Base-by-base conservation (phyloP, 2,888 invertebrate genomes). In the Calameuta filiformis region DNA sequence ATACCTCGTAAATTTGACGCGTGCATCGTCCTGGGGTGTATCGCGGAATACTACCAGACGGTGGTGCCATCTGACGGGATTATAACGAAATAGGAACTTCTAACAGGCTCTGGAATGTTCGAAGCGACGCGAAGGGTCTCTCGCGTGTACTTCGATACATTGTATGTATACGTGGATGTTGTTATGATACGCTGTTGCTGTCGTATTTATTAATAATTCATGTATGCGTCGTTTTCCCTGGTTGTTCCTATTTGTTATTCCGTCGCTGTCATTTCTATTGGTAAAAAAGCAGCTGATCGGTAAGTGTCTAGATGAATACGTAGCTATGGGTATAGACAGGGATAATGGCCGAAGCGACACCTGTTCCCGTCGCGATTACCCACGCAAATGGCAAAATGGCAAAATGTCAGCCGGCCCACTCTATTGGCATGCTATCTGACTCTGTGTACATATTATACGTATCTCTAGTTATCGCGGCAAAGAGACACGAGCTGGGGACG, bases 391-490 rank as follows among this genome's bases (percentile, higher is more conserved):
- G 71, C 71, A 69, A 30, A 37, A 37, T 37, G 37, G 37, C 37
- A 30, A 71, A 71, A 31, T 71, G 71, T 71, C 71, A 71, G 56
- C 56, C 71, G 31, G 31, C 71, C 71, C 71, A 71, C 71, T 71
- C 71, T 31, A 71, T 56, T 56, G 23, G 23, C 56, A 23, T 56
- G 23, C 56, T 56, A 56, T 56, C 23, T 56, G 1, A 37, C 12
- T 37, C 2, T 12, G 37, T 23, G 9, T 35, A 12, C 12, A 12
- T 40, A 15, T 23, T 9, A 40, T 15, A 40, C 15, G 40, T 15
- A 23, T 56, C 23, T 23, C 56, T 56, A 9, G 56, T 56, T 56
- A 56, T 56, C 56, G 23, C 9, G 56, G 23, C 56, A 56, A 23
- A 56, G 56, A 23, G 56, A 23, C 56, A 23, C 30, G 71, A 71